Evolutionary conservation across 2,113 vertebrate species (phyloP), one percentile per base, ranked within the genome.

Genomic region (Canis aureus): DNA sequence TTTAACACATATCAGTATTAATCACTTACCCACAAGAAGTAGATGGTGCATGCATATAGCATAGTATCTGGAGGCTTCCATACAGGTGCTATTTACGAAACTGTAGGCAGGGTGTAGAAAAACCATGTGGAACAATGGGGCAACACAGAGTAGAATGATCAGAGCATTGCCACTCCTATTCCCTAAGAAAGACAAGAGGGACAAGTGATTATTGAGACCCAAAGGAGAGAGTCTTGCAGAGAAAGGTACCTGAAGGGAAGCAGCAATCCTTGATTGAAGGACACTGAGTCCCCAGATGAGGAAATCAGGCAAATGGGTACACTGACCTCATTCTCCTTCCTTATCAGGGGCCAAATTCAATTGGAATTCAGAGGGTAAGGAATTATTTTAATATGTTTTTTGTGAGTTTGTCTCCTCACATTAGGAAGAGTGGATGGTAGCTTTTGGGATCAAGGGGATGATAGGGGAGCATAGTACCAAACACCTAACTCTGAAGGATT

Each of bases 211-310:
- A 67, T 22, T 7, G 23, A 85, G 29, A 80, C 6, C 0, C 3
- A 83, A 11, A 94, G 5, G 6, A 29, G 16, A 35, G 9, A 32
- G 3, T 32, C 32, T 57, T 49, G 0, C 22, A 69, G 16, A 80
- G 53, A 87, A 84, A 2, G 3, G 2, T 38, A 20, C 27, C 8
- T 19, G 25, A 66, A 89, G 1, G 23, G 13, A 35, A 87, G 10
- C 11, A 38, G 1, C 38, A n/a, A 20, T 55, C 12, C 60, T 73
- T n/a, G 0, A 2, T 6, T 35, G 11, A 91, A 66, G 10, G 27
- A 25, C 2, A 7, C 5, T 27, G 3, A 38, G 2, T 9, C 1
- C 11, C 8, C 11, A 16, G 6, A 1, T 20, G 7, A n/a, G 16
- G 11, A 23, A 78, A 66, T 3, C 8, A 85, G 23, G 2, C 3